Base-by-base conservation (phyloP, 2,113 vertebrate species). In the Halichoeres trimaculatus region DNA sequence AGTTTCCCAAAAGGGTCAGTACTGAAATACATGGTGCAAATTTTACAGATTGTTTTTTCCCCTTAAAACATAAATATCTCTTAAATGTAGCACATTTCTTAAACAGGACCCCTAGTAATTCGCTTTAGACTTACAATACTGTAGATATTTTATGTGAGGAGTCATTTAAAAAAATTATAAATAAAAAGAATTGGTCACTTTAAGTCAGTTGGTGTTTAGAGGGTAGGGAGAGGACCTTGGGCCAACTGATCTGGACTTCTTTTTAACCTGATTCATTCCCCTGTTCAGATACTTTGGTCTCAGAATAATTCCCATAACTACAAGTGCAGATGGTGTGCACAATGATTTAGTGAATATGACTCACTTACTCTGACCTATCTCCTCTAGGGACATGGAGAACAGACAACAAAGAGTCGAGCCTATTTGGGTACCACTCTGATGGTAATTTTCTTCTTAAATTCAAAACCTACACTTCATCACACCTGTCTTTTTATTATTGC, bases 361-460 rank as follows among this genome's bases (percentile, higher is more conserved):
- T 30, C 23, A 54, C 12, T 54, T n/a, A 9, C 16, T 35, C 16
- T 13, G 2, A 26, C 76, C 5, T 78, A 2, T 81, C 48, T 77
- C n/a, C 79, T 68, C 45, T 20, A 93, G 92, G 75, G 63, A 62
- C 84, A 70, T 83, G 85, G 89, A 85, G 76, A 58, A 84, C 23
- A 57, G 70, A 82, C 64, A 60, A 47, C 63, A 86, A 55, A 74
- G 69, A 73, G 17, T 61, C 73, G 9, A 16, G 36, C n/a, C 65
- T 84, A 62, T 55, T 73, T 58, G 71, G 71, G 10, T 74, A 66
- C 50, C 67, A 82, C 36, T 72, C 67, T 65, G 85, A 92, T 50
- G 92, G 92, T 93, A 84, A 8, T 40, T 56, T 26, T 10, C 9
- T 58, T 63, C 22, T 1, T 11, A 52, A 20, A 10, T 22, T 34